phyloP scores from a whole-genome alignment of 2,797 vertebrate species.

The Vultur gryphus region DNA sequence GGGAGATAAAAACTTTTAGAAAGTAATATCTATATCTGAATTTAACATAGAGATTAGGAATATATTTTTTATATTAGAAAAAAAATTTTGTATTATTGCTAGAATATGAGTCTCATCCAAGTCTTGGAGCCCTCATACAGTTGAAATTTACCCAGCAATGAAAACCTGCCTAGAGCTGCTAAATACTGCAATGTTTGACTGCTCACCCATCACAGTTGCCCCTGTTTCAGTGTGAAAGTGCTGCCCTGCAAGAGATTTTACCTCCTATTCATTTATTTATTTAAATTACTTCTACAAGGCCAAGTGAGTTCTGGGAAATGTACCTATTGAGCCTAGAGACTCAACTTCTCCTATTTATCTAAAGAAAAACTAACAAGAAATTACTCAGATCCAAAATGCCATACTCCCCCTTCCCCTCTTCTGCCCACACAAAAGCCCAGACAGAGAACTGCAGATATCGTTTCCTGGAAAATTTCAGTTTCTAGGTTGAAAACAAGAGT shows the following conservation, averaged over 20 bases:
- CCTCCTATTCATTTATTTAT: neutral
- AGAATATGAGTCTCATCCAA: neutral
- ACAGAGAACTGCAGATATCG: neutral
- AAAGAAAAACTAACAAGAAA: neutral
- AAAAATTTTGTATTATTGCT: neutral
- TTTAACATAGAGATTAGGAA: neutral
- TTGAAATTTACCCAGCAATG: neutral
- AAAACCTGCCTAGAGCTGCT: neutral
- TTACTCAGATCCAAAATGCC: neutral
- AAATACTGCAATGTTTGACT: neutral
- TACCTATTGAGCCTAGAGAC: neutral
- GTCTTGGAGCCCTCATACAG: neutral
- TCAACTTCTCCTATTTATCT: neutral
- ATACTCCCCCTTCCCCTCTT: too few species aligned
- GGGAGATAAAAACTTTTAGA: neutral
- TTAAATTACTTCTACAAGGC: constrained; percentile 2
- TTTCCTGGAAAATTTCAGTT: neutral
- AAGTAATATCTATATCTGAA: neutral
- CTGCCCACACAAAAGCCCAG: neutral
- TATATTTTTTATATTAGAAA: neutral
- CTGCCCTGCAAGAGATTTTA: neutral
- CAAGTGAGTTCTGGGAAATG: neutral
- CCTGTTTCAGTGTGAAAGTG: neutral
- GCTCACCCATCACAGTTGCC: neutral
- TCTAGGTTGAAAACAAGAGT: neutral